phyloP scores from a whole-genome alignment of 2,888 invertebrate species.

The Pocota personata region DNA sequence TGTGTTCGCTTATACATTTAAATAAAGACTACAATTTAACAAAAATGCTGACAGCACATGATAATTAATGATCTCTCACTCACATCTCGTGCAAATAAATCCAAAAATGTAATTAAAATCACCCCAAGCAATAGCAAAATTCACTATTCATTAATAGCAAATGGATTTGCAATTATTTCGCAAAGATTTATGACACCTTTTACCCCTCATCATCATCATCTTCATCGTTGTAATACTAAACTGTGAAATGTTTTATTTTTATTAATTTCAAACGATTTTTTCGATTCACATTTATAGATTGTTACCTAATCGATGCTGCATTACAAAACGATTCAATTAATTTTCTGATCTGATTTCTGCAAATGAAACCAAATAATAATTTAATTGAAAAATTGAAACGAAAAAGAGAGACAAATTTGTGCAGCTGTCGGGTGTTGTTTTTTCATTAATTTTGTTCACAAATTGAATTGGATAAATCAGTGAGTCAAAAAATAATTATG shows the following conservation, averaged over 20 bases:
- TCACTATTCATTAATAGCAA: conserved; percentile 38
- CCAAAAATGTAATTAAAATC: conserved; percentile 15
- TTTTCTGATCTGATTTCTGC: conserved; percentile 50
- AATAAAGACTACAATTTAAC: no score
- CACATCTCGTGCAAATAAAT: conserved; percentile 10
- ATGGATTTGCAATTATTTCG: conserved; percentile 26
- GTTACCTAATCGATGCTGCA: conserved; percentile 27
- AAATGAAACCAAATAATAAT: conserved; percentile 16
- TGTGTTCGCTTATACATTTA: no score
- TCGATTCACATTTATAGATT: conserved; percentile 27
- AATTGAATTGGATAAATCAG: conserved; percentile 28
- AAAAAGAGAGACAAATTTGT: conserved; percentile 1
- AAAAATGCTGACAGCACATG: background rate
- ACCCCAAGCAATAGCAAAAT: conserved; percentile 1
- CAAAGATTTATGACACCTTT: conserved; percentile 35
- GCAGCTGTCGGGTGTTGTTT: background rate
- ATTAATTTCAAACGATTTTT: conserved; percentile 26
- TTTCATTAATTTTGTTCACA: background rate
- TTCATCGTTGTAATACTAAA: conserved; percentile 18
- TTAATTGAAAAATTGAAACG: conserved; percentile 26
- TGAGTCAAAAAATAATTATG: background rate
- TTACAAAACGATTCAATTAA: conserved; percentile 46
- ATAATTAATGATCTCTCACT: conserved; percentile 36
- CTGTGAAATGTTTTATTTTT: conserved; percentile 6
- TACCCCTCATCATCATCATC: background rate